phyloP scores from a whole-genome alignment of 2,888 invertebrate genomes.

The Kuschelorhynchus macadamiae region DNA sequence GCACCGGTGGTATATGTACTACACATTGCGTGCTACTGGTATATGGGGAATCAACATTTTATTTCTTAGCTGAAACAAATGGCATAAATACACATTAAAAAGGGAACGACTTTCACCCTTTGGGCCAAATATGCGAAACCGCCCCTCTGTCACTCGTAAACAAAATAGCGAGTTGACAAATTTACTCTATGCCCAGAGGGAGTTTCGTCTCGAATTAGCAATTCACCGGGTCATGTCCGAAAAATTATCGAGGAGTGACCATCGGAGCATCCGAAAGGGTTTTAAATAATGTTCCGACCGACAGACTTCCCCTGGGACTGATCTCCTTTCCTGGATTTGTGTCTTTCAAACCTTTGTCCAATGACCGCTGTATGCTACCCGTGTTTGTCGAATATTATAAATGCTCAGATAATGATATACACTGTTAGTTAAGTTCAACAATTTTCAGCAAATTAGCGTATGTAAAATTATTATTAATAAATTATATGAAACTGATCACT shows the following conservation, averaged over 20 bases:
- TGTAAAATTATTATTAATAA: no score
- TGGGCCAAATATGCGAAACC: slow-evolving; percentile 36
- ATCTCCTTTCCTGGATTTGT: slow-evolving; percentile 21
- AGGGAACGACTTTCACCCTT: neutral
- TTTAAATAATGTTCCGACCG: slow-evolving; percentile 30
- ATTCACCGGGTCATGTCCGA: slow-evolving; percentile 61
- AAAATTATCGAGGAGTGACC: slow-evolving; percentile 65
- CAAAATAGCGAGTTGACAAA: slow-evolving; percentile 61
- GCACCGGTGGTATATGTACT: no score
- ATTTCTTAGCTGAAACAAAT: no score
- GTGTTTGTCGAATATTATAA: slow-evolving; percentile 5
- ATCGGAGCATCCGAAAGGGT: slow-evolving; percentile 53
- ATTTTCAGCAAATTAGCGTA: no score
- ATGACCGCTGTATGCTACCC: slow-evolving; percentile 19
- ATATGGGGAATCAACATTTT: no score
- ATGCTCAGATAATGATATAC: no score
- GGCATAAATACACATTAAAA: no score
- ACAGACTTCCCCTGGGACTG: slow-evolving; percentile 27
- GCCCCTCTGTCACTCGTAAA: slow-evolving; percentile 13
- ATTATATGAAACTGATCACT: no score
- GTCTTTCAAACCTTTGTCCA: slow-evolving; percentile 31
- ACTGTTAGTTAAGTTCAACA: no score
- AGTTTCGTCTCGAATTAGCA: slow-evolving; percentile 60
- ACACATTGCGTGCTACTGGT: no score
- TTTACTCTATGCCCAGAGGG: slow-evolving; percentile 57